A percentile compares a stretch with the other conserved stretches of the same genome.
Evolutionary conservation across 2,888 invertebrate genomes (phyloP).

Genomic region (Geotrupes spiniger): DNA sequence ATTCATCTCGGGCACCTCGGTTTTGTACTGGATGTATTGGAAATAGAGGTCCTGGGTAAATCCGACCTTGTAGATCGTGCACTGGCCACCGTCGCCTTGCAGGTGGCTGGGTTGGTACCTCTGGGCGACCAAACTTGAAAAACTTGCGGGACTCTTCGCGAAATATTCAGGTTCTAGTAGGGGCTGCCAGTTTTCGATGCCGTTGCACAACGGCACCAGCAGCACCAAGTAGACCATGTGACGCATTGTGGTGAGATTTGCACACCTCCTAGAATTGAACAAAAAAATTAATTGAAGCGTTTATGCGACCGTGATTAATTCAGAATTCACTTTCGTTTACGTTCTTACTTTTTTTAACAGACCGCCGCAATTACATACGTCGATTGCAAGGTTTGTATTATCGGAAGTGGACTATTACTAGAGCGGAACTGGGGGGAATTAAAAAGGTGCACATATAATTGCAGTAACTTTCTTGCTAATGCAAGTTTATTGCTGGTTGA

Average conservation of each 20-base stretch:
- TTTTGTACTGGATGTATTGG: conserved; percentile 73
- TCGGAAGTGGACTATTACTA: too few species aligned
- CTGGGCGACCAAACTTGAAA: conserved; percentile 27
- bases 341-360: too few species aligned
- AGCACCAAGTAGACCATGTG: conserved; percentile 35
- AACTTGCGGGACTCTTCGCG: conserved; percentile 32
- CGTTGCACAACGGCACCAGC: conserved; percentile 40
- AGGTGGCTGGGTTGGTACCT: conserved; percentile 27
- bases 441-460: too few species aligned
- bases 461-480: too few species aligned
- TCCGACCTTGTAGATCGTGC: conserved; percentile 57
- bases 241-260: conserved; percentile 17
- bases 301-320: too few species aligned
- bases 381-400: too few species aligned
- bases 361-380: too few species aligned
- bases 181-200: conserved; percentile 55
- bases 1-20: conserved; percentile 69
- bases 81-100: conserved; percentile 46
- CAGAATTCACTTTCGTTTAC: background rate
- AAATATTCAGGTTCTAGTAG: conserved; percentile 48
- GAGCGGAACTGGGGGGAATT: too few species aligned
- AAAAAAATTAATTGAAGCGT: background rate
- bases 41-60: conserved; percentile 60
- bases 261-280: conserved; percentile 1
- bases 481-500: too few species aligned